Evolutionary conservation across 1,140 invertebrate species (phyloP), one percentile per base, ranked within the genome.

Genomic region (Drosophila watanabei): DNA sequence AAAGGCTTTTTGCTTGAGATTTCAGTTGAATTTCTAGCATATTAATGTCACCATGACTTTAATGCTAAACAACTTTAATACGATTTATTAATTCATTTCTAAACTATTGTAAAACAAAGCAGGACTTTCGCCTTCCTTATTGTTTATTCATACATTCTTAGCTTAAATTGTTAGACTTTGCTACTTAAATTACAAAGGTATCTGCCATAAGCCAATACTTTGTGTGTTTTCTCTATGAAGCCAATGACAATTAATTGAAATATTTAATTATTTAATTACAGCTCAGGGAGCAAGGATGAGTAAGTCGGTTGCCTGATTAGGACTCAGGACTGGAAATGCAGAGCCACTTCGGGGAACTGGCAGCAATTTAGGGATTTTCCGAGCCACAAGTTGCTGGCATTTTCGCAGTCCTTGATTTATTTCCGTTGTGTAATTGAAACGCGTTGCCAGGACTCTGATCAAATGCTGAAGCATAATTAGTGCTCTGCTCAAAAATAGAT

Each of bases 401-500:
- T 75, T 41, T 48, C 24, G 64, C 39, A 58, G 59, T 64, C 59
- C 54, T 66, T 90, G 82, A 90, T 89, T 89, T 89, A 89, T 89
- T 90, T 89, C 46, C 62, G 75, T 70, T 71, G 70, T 79, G 85
- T 89, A 89, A 89, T 89, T 90, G 85, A 83, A 79, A 75, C 80
- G 75, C 63, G 75, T 79, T 79, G 76, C 66, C 68, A 57, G 66
- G 75, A 69, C 49, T 49, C 62, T 57, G 82, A 77, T 82, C 79
- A 79, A 89, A 84, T 88, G 86, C 70, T 70, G 62, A 54, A 35
- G 75, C 85, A 85, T 89, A 89, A 89, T 89, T 89, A 90, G 86
- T 89, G 70, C 81, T 73, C 41, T 79, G 69, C 82, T 89, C 81
- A 89, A 90, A 89, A 89, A 90, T 89, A 89, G 86, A 81, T 80